Base-by-base conservation (phyloP, 2,888 invertebrate genomes). In the Micropterix aruncella region DNA sequence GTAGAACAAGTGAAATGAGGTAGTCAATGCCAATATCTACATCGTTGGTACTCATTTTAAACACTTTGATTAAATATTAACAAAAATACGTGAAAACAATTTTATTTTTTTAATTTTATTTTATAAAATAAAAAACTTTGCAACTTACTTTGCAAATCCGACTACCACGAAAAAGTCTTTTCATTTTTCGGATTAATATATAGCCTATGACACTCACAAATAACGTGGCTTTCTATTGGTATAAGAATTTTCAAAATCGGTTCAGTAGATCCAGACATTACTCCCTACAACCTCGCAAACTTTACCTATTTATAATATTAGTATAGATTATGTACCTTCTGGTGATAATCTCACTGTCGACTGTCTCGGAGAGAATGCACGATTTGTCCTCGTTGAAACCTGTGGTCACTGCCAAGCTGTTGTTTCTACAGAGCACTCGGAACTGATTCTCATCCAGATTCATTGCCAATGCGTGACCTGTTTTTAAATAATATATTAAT, bases 381-480 rank as follows among this genome's bases (percentile, higher is more conserved):
- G 56, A 54, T 3, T 70, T 64, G 47, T 76, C 74, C 1, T 78
- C 64, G 19, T 56, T 46, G 15, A 77, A 63, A 1, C 78, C 79
- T 3, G 69, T 49, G 39, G 49, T 48, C 1, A 48, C 44, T 0
- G 77, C 73, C 18, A 79, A 55, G 0, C 70, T 62, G 52, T 79
- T 78, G 59, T 81, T 78, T 43, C 70, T 66, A 55, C 80, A 79
- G 1, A 82, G 60, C 0, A 76, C 74, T 2, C 73, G 65, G 56
- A 70, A 75, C 36, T 66, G n/a, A 2, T 50, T 54, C 1, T 52
- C 57, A 46, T 63, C 54, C 0, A 71, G 52, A 12, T 55, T 55
- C 19, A 65, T 51, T 0, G 57, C 44, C 0, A 43, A n/a, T 0
- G 72, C 55, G 46, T 66, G 53, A 0, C 56, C 70, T 69, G 58